Evolutionary conservation across 2,797 vertebrate genomes (phyloP).

Genomic region (Eospalax fontanierii): DNA sequence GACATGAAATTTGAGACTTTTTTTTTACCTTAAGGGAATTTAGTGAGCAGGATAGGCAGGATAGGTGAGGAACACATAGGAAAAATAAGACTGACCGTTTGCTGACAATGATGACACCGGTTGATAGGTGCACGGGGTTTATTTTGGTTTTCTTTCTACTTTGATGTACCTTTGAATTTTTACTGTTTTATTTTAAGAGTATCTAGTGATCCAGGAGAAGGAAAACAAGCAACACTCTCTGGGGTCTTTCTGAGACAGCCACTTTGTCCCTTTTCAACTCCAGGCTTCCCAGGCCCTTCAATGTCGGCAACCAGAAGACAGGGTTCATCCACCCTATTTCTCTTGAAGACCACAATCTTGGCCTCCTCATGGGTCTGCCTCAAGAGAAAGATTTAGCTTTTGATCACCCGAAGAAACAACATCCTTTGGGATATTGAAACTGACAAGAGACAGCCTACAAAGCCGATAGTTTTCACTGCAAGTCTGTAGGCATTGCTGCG

Average conservation of each 20-base stretch:
- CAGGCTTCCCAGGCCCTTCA: neutral
- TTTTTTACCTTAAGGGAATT: neutral
- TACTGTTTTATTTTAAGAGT: neutral
- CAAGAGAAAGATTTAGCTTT: slow-evolving; percentile 71
- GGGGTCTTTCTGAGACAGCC: neutral
- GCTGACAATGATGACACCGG: slow-evolving; percentile 19
- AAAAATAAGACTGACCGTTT: neutral
- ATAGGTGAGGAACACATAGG: neutral
- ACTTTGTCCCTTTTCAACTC: neutral
- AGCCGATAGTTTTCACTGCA: slow-evolving; percentile 34
- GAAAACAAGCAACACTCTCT: neutral
- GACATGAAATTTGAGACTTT: neutral
- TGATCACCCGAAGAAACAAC: slow-evolving; percentile 73
- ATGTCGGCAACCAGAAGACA: neutral
- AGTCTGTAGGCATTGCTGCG: slow-evolving; percentile 23
- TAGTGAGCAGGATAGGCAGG: neutral
- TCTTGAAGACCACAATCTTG: slow-evolving; percentile 42
- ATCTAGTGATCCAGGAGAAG: neutral
- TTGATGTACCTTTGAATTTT: neutral
- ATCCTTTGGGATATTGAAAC: slow-evolving; percentile 68
- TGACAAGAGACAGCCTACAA: slow-evolving; percentile 51
- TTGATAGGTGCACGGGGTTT: neutral
- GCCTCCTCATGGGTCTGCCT: slow-evolving; percentile 29
- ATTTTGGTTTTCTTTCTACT: slow-evolving; percentile 43
- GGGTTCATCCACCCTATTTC: neutral